A percentile compares a stretch with the other conserved stretches of the same genome.
phyloP scores from a whole-genome alignment of 2,888 invertebrate species.

The Brassicogethes aeneus region DNA sequence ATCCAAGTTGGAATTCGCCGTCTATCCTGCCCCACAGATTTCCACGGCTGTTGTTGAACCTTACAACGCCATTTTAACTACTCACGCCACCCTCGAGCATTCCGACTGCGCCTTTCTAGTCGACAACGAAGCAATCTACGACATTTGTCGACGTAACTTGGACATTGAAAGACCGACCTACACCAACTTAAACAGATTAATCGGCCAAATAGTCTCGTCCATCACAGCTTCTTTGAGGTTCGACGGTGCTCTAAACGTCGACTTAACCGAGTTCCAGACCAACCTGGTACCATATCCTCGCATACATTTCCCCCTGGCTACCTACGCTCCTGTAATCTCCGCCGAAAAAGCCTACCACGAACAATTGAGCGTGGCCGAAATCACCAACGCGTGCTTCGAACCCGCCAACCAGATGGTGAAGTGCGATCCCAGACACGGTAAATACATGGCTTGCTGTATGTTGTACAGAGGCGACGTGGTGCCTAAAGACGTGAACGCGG shows the following conservation, averaged over 20 bases:
- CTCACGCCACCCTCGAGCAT: constrained; percentile 89
- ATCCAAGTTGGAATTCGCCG: constrained; percentile 89
- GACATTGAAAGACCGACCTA: constrained; percentile 92
- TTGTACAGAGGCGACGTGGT: constrained; percentile 82
- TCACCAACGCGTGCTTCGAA: constrained; percentile 93
- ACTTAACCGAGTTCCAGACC: constrained; percentile 88
- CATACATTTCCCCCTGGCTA: constrained; percentile 87
- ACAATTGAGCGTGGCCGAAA: constrained; percentile 80
- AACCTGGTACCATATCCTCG: constrained; percentile 90
- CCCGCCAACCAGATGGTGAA: constrained; percentile 92
- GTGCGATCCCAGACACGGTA: constrained; percentile 83
- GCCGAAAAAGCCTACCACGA: constrained; percentile 92
- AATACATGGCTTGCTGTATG: constrained; percentile 95
- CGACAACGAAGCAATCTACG: constrained; percentile 80
- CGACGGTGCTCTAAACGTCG: constrained; percentile 86
- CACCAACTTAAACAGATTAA: constrained; percentile 89
- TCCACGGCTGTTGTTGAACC: constrained; percentile 89
- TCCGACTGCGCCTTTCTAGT: constrained; percentile 96
- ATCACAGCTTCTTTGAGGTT: constrained; percentile 88
- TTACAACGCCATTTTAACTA: constrained; percentile 89
- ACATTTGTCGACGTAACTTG: constrained; percentile 86
- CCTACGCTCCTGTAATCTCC: constrained; percentile 85
- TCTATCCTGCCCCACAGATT: constrained; percentile 88
- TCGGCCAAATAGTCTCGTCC: constrained; percentile 88
- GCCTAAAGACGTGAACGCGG: constrained; percentile 90